Evolutionary conservation across 2,888 invertebrate genomes (phyloP).

Genomic region (Epinotia bilunana): DNA sequence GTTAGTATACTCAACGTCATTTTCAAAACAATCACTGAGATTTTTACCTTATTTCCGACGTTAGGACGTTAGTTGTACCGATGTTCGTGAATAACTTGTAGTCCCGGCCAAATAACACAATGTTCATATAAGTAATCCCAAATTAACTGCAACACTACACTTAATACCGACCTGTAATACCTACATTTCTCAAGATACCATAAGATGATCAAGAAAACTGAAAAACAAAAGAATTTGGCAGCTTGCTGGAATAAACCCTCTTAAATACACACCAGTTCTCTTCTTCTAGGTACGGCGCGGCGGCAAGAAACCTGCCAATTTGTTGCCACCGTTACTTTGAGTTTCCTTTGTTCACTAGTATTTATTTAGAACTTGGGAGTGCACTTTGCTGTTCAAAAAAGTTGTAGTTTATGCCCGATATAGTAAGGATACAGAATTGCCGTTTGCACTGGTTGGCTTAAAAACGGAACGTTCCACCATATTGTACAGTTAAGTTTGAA

Average conservation of each 20-base stretch:
- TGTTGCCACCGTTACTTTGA: constrained; percentile 38
- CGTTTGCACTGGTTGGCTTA: constrained; percentile 5
- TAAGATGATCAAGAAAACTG: not conserved
- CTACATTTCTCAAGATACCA: not conserved
- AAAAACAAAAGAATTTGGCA: not conserved
- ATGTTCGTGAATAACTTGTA: too few species aligned
- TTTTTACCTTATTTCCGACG: too few species aligned
- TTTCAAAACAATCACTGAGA: too few species aligned
- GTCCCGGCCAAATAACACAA: too few species aligned
- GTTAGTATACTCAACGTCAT: too few species aligned
- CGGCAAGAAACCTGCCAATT: constrained; percentile 43
- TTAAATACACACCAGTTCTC: not conserved
- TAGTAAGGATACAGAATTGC: constrained; percentile 23
- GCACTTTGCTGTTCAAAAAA: constrained; percentile 44
- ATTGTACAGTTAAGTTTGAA: not conserved
- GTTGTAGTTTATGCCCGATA: constrained; percentile 40
- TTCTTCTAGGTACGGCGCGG: constrained; percentile 5
- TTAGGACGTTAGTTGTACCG: too few species aligned
- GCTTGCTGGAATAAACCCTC: not conserved
- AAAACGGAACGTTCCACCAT: not conserved
- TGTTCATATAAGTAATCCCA: too few species aligned
- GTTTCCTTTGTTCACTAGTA: constrained; percentile 34
- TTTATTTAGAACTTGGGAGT: constrained; percentile 40
- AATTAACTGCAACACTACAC: not conserved
- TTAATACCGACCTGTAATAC: not conserved